Percentiles rank a stretch among this genome's conserved stretches.
phyloP scores from a whole-genome alignment of 2,113 vertebrate species.

The Carassius auratus region DNA sequence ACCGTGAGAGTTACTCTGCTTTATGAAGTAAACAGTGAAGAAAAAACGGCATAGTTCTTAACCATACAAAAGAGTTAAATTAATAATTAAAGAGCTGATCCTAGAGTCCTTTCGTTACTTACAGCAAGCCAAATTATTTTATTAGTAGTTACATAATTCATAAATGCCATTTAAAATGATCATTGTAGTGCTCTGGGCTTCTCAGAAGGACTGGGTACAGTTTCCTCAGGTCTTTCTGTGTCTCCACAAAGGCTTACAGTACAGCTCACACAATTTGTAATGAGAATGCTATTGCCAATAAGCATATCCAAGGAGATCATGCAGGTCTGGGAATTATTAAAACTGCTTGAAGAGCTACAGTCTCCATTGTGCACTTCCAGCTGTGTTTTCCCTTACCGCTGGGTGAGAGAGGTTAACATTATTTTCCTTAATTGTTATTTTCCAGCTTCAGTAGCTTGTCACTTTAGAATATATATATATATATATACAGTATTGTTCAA shows the following conservation, averaged over 20 bases:
- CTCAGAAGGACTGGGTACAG: neutral
- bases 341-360: neutral
- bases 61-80: neutral
- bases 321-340: constrained; percentile 26
- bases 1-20: neutral
- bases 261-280: constrained; percentile 8
- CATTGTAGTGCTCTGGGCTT: neutral
- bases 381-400: neutral
- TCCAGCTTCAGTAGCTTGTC: neutral
- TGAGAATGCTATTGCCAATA: neutral
- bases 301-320: neutral
- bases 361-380: neutral
- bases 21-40: neutral
- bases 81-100: neutral
- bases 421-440: neutral
- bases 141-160: neutral
- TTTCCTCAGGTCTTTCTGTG: neutral
- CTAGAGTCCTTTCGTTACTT: neutral
- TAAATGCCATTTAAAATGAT: constrained; percentile 3
- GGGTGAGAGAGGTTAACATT: neutral
- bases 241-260: constrained; percentile 3
- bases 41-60: neutral
- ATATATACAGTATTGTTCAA: no score
- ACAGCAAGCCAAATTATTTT: neutral
- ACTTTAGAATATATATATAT: no score